A percentile compares a stretch with the other conserved stretches of the same genome.
These are phyloP conservation scores for Yponomeuta cagnagella DNA, from an alignment of 2,888 invertebrate species.

Conservation along the genomic window DNA sequence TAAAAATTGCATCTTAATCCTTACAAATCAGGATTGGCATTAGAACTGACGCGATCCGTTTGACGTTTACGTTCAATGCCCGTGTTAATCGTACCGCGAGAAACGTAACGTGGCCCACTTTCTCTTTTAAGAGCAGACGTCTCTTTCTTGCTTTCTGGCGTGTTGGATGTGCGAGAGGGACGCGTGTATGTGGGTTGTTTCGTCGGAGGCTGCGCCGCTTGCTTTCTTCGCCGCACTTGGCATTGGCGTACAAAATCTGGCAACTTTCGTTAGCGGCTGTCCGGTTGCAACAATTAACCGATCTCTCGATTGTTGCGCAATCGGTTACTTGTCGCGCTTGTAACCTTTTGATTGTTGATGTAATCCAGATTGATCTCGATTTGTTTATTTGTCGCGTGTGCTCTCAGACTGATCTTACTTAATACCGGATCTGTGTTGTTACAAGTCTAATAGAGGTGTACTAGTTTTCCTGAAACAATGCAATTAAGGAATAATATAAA, in stretches of 20 bases:
- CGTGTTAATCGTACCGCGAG: slow-evolving; percentile 70
- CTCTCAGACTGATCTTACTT: background rate
- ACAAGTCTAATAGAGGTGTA: background rate
- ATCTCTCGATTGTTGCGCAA: slow-evolving; percentile 50
- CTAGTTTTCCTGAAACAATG: background rate
- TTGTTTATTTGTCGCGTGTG: background rate
- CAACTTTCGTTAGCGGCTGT: slow-evolving; percentile 66
- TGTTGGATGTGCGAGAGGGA: slow-evolving; percentile 49
- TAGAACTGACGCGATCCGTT: slow-evolving; percentile 43
- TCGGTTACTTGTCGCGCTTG: slow-evolving; percentile 43
- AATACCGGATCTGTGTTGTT: background rate
- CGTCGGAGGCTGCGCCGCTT: slow-evolving; percentile 55
- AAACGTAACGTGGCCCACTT: slow-evolving; percentile 75
- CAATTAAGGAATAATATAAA: background rate
- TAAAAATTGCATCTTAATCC: background rate
- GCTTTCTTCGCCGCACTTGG: slow-evolving; percentile 74
- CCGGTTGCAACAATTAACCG: slow-evolving; percentile 45
- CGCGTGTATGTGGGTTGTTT: slow-evolving; percentile 46
- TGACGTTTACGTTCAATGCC: slow-evolving; percentile 71
- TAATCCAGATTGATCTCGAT: background rate
- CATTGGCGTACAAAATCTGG: slow-evolving; percentile 71
- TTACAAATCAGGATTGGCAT: slow-evolving; percentile 11
- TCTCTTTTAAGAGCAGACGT: slow-evolving; percentile 70
- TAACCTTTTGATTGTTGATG: slow-evolving; percentile 26
- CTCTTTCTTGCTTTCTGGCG: slow-evolving; percentile 48